Evolutionary conservation across 1,140 invertebrate genomes (phyloP).

Genomic region (Aricia agestis): DNA sequence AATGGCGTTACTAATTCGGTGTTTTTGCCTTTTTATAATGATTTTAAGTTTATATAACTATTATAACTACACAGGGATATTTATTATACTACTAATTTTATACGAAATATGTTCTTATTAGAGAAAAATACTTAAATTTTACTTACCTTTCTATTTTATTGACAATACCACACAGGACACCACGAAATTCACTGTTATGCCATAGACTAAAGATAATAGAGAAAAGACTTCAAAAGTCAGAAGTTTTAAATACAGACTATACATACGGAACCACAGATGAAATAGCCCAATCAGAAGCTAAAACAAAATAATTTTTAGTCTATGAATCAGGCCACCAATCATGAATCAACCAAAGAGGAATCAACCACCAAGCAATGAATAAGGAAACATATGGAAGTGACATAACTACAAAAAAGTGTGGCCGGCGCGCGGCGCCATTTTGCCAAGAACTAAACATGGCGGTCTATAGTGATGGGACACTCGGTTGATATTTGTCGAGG

Average conservation of each 20-base stretch:
- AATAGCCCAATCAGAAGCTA: not conserved
- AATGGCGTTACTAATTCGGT: slow-evolving; percentile 60
- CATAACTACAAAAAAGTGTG: too few relatives aligned
- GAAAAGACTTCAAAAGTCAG: slow-evolving; percentile 30
- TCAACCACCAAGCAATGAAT: too few relatives aligned
- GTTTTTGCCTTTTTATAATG: slow-evolving; percentile 33
- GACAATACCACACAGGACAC: slow-evolving; percentile 65
- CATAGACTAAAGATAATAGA: slow-evolving; percentile 33
- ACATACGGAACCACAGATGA: not conserved
- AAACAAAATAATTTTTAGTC: too few relatives aligned
- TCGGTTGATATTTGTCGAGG: too few relatives aligned
- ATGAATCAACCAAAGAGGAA: too few relatives aligned
- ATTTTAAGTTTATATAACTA: slow-evolving; percentile 19
- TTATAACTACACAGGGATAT: not conserved
- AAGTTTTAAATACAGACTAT: not conserved
- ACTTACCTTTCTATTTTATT: slow-evolving; percentile 67
- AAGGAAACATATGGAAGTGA: too few relatives aligned
- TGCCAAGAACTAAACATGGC: too few relatives aligned
- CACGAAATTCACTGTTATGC: slow-evolving; percentile 59
- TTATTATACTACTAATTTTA: not conserved
- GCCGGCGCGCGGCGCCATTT: too few relatives aligned
- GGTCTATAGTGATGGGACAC: too few relatives aligned
- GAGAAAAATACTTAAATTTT: slow-evolving; percentile 32
- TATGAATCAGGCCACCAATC: too few relatives aligned
- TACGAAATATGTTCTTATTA: not conserved